phyloP scores from a whole-genome alignment of 2,113 vertebrate genomes.

The Pelecanoides urinatrix region DNA sequence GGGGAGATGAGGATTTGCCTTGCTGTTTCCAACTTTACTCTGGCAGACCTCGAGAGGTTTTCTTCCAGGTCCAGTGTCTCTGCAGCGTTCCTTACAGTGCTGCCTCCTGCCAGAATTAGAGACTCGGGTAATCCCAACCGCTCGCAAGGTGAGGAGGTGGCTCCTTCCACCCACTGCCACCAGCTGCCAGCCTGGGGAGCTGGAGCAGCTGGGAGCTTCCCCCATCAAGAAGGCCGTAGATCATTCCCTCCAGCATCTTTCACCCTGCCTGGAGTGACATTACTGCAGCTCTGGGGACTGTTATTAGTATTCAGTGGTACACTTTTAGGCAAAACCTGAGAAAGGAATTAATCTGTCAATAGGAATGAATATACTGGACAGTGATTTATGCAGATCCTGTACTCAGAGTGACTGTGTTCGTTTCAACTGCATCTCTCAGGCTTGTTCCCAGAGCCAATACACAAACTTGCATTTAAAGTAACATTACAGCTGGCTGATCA shows the following conservation, averaged over 20 bases:
- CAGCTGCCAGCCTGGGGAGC: neutral
- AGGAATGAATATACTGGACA: constrained; percentile 70
- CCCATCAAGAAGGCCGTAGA: neutral
- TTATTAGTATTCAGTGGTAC: constrained; percentile 71
- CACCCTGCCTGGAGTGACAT: neutral
- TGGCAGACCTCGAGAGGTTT: neutral
- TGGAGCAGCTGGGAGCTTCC: neutral
- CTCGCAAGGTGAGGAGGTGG: neutral
- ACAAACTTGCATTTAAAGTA: constrained; percentile 48
- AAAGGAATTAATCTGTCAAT: constrained; percentile 78
- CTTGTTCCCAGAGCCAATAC: constrained; percentile 30
- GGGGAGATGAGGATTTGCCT: neutral
- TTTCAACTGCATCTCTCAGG: constrained; percentile 52
- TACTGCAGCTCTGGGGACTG: neutral
- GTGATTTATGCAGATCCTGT: constrained; percentile 75
- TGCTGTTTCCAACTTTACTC: neutral
- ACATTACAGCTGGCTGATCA: neutral
- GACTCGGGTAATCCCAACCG: neutral
- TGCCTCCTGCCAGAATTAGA: neutral
- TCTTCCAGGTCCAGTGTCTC: neutral
- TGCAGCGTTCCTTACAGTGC: neutral
- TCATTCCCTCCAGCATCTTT: neutral
- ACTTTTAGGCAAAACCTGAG: constrained; percentile 70
- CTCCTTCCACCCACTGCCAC: neutral
- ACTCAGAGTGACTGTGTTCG: constrained; percentile 38